Evolutionary conservation across 1,140 invertebrate genomes (phyloP).

Genomic region (Drosophila varians): DNA sequence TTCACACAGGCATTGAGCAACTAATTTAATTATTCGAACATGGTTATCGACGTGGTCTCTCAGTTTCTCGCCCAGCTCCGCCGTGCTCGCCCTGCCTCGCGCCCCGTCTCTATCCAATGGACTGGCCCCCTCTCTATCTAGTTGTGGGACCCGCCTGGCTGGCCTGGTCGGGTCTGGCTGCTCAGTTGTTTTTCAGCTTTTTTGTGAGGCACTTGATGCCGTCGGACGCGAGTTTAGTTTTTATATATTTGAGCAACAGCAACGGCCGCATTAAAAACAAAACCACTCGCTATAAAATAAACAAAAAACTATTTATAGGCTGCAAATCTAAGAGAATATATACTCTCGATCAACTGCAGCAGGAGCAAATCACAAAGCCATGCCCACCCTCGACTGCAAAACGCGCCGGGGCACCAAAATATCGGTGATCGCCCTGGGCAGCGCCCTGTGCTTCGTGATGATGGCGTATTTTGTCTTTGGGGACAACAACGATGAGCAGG

Average conservation of each 20-base stretch:
- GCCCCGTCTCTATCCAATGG: constrained; percentile 4
- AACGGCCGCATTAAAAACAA: constrained; percentile 14
- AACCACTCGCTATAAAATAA: constrained; percentile 52
- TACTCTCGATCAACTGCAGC: constrained; percentile 57
- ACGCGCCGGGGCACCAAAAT: constrained; percentile 81
- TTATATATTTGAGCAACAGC: constrained; percentile 4
- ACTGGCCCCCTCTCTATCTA: constrained; percentile 5
- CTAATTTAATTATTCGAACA: constrained; percentile 72
- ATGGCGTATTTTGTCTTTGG: constrained; percentile 83
- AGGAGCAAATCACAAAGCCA: constrained; percentile 41
- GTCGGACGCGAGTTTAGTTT: constrained; percentile 45
- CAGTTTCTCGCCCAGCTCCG: constrained; percentile 6
- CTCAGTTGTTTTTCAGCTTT: constrained; percentile 42
- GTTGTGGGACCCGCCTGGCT: not conserved
- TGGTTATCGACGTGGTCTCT: constrained; percentile 10
- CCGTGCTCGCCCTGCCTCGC: constrained; percentile 1
- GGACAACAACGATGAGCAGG: constrained; percentile 80
- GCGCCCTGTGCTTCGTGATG: constrained; percentile 76
- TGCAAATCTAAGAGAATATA: constrained; percentile 48
- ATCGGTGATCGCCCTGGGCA: constrained; percentile 77
- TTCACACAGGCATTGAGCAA: constrained; percentile 7
- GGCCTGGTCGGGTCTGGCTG: constrained; percentile 25
- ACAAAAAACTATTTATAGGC: constrained; percentile 79
- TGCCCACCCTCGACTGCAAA: constrained; percentile 69
- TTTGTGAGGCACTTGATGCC: constrained; percentile 42